Conservation (phyloP, 2,888 invertebrate genomes). For the Panopea generosa region DNA sequence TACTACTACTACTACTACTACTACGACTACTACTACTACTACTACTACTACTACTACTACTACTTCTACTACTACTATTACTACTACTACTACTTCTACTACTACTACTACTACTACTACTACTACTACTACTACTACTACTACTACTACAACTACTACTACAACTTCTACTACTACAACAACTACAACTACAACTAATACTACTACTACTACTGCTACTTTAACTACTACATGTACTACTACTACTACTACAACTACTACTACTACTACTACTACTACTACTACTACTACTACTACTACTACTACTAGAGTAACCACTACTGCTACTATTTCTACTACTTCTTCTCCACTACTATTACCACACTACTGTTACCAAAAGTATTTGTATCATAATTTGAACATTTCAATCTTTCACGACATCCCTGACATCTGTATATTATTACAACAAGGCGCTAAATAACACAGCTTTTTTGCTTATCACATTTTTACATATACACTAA, state of each 20-base stretch:
- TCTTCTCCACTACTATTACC: constrained; percentile 9
- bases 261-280: constrained; percentile 28
- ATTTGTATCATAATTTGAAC: too few species aligned
- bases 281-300: constrained; percentile 25
- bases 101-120: constrained; percentile 22
- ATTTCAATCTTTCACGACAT: too few species aligned
- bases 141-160: constrained; percentile 12
- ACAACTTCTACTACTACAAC: constrained; percentile 26
- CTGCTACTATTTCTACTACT: too few species aligned
- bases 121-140: constrained; percentile 22
- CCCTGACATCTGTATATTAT: too few species aligned
- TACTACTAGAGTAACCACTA: constrained; percentile 11
- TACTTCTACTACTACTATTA: constrained; percentile 30
- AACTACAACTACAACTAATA: constrained; percentile 19
- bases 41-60: too few species aligned
- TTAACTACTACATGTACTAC: constrained; percentile 22
- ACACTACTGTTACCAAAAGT: too few species aligned
- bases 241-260: constrained; percentile 28
- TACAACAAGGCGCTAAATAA: too few species aligned
- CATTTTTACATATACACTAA: too few species aligned
- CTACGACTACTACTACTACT: too few species aligned
- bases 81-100: constrained; percentile 23
- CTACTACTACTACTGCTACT: too few species aligned
- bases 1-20: too few species aligned
- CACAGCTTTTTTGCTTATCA: too few species aligned